Evolutionary conservation across 2,113 vertebrate species (phyloP), one percentile per base, ranked within the genome.

Genomic region (Anser cygnoides): DNA sequence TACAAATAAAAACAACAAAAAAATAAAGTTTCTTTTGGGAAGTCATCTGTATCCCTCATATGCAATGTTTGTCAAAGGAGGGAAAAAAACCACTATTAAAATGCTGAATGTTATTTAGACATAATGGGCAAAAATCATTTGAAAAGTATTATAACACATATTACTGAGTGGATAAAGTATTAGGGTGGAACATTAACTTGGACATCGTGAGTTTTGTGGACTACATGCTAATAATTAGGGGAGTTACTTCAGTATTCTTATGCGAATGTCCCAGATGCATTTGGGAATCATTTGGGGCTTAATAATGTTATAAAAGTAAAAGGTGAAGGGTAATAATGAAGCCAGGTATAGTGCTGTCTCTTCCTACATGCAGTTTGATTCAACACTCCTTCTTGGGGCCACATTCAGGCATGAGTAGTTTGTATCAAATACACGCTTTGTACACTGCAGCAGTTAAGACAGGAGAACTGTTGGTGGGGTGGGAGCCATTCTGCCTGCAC

Each of bases 261-360:
- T 63, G 28, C 44, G 6, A 19, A 31, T 0, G 1, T 39, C 23
- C 39, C 41, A 43, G 22, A 70, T 1, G 3, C 4, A 43, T 37
- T 54, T 70, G 62, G 71, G n/a, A 72, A 73, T 35, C 17, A 58
- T 79, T 35, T 35, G 17, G 39, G 59, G 18, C 11, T 62, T 68
- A 55, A 16, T 19, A 62, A 59, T 52, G 29, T 79, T 41, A 85
- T 20, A 52, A 71, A 77, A n/a, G 41, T 3, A 10, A 37, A 79
- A 49, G 8, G 10, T 8, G 26, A 83, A 77, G 13, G 16, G 15
- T 2, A 90, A 75, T 50, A 58, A 82, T 16, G 31, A 91, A 91
- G n/a, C 19, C 15, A 67, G 35, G 29, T 35, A 35, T 9, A 39
- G 8, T 14, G 22, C 2, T 1, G 1, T 13, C 29, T 80, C 73